Conservation (phyloP, 1,140 invertebrate genomes). For the Babylonia areolata region DNA sequence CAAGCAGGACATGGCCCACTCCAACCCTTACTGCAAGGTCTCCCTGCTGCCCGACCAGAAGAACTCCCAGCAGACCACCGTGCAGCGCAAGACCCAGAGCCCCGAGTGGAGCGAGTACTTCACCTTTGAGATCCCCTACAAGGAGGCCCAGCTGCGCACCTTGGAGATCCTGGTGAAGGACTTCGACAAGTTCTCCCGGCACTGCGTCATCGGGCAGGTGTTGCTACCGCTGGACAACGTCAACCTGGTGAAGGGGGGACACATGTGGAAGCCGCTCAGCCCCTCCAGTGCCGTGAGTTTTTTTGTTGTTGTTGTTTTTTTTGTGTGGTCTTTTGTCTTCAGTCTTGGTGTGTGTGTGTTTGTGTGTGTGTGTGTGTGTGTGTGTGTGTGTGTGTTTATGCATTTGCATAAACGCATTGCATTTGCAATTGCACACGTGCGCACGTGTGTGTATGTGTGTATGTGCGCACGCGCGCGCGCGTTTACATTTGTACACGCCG, state of each 20-base stretch:
- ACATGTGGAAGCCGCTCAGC: conserved; percentile 76
- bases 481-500: no score
- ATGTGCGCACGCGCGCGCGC: no score
- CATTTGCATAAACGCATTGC: no score
- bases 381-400: no score
- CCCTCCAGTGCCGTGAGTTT: conserved; percentile 73
- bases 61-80: conserved; percentile 73
- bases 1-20: conserved; percentile 75
- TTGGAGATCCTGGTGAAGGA: conserved; percentile 74
- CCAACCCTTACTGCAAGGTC: conserved; percentile 76
- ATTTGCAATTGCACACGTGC: no score
- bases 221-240: conserved; percentile 67
- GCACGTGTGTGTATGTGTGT: no score
- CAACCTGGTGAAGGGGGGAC: conserved; percentile 75
- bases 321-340: neutral
- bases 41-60: conserved; percentile 72
- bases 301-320: neutral
- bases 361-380: no score
- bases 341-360: no score
- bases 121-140: conserved; percentile 71
- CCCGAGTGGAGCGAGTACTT: conserved; percentile 74
- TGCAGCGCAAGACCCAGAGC: conserved; percentile 73
- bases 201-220: conserved; percentile 73
- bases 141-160: conserved; percentile 66
- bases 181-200: conserved; percentile 74